phyloP scores from a whole-genome alignment of 2,797 vertebrate species.

The Rhynchonycteris naso region DNA sequence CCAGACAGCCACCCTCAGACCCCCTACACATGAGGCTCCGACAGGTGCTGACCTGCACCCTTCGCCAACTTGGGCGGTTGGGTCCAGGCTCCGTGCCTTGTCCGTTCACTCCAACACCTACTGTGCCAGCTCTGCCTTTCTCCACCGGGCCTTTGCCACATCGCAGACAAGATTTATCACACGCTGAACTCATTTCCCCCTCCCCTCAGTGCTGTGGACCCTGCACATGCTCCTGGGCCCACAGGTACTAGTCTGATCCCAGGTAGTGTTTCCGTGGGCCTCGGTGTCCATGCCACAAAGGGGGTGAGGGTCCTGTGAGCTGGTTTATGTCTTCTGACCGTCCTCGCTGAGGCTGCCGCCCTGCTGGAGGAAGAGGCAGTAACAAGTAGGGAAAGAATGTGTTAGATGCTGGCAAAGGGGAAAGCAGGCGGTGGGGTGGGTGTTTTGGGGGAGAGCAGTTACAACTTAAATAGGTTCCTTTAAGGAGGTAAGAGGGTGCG shows the following conservation, averaged over 20 bases:
- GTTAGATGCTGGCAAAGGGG: background rate
- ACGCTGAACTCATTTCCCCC: background rate
- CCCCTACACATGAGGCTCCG: background rate
- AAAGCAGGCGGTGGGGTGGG: rapidly evolving
- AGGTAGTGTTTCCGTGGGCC: background rate
- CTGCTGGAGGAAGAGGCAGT: too few species aligned
- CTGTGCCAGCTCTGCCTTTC: background rate
- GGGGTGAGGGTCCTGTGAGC: background rate
- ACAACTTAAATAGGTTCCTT: background rate
- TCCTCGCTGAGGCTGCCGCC: rapidly evolving
- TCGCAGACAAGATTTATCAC: background rate
- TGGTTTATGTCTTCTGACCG: rapidly evolving
- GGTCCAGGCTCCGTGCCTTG: background rate
- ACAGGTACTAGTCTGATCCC: background rate
- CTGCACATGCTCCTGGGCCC: rapidly evolving
- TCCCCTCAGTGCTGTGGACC: rapidly evolving
- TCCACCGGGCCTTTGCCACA: background rate
- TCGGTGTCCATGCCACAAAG: rapidly evolving
- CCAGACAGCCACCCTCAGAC: background rate
- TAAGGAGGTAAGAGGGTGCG: too few species aligned
- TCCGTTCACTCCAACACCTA: rapidly evolving
- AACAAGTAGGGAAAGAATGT: background rate
- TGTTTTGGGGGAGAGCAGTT: too few species aligned
- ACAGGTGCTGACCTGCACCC: background rate
- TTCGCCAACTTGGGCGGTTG: rapidly evolving